Percentiles rank a stretch among this genome's conserved stretches.
phyloP scores from a whole-genome alignment of 2,888 invertebrate species.

The Margaritifera margaritifera region DNA sequence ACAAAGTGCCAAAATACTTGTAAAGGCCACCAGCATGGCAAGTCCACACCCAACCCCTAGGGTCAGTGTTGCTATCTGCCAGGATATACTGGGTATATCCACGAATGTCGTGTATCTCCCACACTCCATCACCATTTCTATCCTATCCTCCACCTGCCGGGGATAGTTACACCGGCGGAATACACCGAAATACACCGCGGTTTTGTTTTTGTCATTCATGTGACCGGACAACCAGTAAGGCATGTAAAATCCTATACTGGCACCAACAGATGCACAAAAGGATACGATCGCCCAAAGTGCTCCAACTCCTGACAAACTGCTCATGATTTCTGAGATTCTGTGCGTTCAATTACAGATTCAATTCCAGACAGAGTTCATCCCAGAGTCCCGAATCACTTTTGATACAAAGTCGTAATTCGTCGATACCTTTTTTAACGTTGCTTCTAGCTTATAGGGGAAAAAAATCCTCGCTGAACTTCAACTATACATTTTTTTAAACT shows the following conservation, averaged over 20 bases:
- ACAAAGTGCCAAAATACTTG: constrained; percentile 78
- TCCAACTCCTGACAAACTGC: constrained; percentile 76
- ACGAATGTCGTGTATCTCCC: constrained; percentile 80
- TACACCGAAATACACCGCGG: constrained; percentile 77
- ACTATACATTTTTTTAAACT: no score
- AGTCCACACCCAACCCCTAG: constrained; percentile 79
- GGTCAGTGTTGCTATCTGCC: constrained; percentile 80
- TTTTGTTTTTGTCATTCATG: constrained; percentile 15
- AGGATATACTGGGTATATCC: constrained; percentile 82
- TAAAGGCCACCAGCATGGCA: constrained; percentile 78
- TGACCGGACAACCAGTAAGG: constrained; percentile 78
- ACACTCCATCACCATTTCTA: constrained; percentile 79
- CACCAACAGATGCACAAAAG: constrained; percentile 77
- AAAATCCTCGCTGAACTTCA: no score
- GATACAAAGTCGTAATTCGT: no score
- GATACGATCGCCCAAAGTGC: constrained; percentile 79
- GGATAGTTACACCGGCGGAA: constrained; percentile 83
- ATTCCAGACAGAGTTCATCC: no score
- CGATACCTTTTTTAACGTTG: no score
- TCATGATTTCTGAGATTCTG: constrained; percentile 36
- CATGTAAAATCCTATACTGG: constrained; percentile 80
- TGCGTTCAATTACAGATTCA: no score
- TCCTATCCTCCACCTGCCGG: constrained; percentile 72
- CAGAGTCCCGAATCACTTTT: no score
- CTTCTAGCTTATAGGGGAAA: no score